A percentile compares a stretch with the other conserved stretches of the same genome.
These are phyloP conservation scores for Limnephilus lunatus DNA, from an alignment of 2,888 invertebrate genomes.

Conservation along the genomic window DNA sequence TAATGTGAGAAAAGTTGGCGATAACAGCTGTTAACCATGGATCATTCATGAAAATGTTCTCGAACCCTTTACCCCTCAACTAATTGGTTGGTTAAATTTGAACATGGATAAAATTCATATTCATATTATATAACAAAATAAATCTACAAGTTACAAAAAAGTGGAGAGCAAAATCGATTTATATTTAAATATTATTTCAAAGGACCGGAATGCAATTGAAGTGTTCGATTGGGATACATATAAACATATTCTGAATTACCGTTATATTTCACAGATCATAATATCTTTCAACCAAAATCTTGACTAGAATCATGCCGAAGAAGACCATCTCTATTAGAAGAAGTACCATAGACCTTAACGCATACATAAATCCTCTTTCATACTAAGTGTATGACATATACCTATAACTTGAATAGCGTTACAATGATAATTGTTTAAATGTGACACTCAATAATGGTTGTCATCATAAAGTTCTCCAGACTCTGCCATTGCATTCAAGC, in stretches of 20 bases:
- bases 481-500: neutral
- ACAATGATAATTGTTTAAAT: neutral
- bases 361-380: neutral
- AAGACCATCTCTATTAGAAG: neutral
- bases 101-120: neutral
- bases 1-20: neutral
- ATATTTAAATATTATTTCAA: neutral
- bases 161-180: neutral
- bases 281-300: neutral
- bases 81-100: neutral
- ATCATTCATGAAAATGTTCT: neutral
- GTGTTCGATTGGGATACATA: neutral
- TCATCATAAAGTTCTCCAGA: neutral
- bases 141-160: neutral
- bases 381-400: neutral
- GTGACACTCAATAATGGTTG: neutral
- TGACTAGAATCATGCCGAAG: constrained; percentile 2
- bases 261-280: neutral
- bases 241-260: neutral
- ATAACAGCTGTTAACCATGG: neutral
- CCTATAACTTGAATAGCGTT: neutral
- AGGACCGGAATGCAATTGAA: neutral
- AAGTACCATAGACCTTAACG: neutral
- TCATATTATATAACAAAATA: neutral
- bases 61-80: neutral